Percentiles rank a stretch among this genome's conserved stretches.
These are phyloP conservation scores for Porphyrio hochstetteri DNA, from an alignment of 2,113 vertebrate species.

Conservation along the genomic window DNA sequence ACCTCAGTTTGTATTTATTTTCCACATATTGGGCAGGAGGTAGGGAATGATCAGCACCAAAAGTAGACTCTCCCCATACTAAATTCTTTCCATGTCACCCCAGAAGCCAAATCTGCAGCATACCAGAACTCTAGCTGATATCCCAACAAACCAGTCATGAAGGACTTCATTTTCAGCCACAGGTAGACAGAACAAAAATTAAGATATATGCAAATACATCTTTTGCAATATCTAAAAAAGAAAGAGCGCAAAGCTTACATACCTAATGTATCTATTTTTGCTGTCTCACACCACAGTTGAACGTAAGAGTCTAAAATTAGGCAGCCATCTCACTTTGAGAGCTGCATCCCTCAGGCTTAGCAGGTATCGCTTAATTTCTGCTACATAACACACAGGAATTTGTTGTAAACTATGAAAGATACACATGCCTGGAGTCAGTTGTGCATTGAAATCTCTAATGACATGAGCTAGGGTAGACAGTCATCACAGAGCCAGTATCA, in stretches of 20 bases:
- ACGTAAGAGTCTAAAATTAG: neutral
- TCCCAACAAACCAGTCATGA: rapidly evolving
- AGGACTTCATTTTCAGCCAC: neutral
- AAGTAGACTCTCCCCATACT: neutral
- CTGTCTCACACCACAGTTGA: neutral
- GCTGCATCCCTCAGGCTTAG: neutral
- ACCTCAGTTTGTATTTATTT: neutral
- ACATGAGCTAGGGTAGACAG: neutral
- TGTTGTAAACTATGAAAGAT: neutral
- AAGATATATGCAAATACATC: neutral
- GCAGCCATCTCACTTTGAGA: neutral
- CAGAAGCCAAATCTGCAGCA: neutral
- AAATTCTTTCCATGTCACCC: neutral
- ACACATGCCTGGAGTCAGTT: neutral
- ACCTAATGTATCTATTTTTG: neutral
- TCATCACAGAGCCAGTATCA: neutral
- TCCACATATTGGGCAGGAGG: neutral
- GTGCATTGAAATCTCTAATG: neutral
- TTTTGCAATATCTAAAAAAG: neutral
- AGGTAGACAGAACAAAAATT: neutral
- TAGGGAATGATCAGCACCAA: neutral
- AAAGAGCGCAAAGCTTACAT: neutral
- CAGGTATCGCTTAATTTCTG: neutral
- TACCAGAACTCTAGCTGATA: neutral
- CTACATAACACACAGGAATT: neutral